Conservation (phyloP, 2,797 vertebrate genomes). For the Craterocephalus amniculus region DNA sequence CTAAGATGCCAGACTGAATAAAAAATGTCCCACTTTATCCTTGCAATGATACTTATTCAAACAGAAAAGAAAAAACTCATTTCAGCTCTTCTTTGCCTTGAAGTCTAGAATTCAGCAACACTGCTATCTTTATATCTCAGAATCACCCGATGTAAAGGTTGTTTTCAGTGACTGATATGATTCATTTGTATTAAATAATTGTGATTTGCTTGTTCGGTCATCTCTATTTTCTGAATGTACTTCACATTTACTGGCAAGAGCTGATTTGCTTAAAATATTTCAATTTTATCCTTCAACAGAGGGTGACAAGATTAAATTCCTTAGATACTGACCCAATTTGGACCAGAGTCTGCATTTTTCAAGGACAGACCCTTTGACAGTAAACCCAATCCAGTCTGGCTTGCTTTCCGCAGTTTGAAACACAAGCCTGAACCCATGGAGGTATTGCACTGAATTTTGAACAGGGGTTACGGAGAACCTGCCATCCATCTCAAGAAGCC, state of each 20-base stretch:
- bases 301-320: constrained; percentile 47
- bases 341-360: constrained; percentile 41
- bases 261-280: constrained; percentile 33
- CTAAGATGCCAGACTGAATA: constrained; percentile 34
- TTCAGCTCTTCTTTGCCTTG: constrained; percentile 34
- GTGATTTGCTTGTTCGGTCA: background rate
- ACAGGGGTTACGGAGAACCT: constrained; percentile 12
- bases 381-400: constrained; percentile 16
- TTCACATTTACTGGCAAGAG: constrained; percentile 9
- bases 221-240: constrained; percentile 15
- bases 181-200: constrained; percentile 2
- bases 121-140: background rate
- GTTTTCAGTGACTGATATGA: constrained; percentile 13
- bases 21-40: constrained; percentile 38
- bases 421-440: constrained; percentile 28
- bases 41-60: constrained; percentile 8
- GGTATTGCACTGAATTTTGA: constrained; percentile 31
- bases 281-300: constrained; percentile 34
- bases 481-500: constrained; percentile 4
- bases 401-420: constrained; percentile 16
- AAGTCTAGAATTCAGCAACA: background rate
- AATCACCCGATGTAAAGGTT: constrained; percentile 12
- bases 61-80: constrained; percentile 14
- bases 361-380: constrained; percentile 43
- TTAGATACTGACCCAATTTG: constrained; percentile 42